Evolutionary conservation across 2,113 vertebrate species (phyloP).

Genomic region (mouse (Mus musculus)): GRCm39 chr11:78354001-78354500

Average conservation of each 20-base stretch:
- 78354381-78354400: not conserved
- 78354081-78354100: not conserved
- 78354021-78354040: not conserved
- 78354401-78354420: not conserved
- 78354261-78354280: not conserved
- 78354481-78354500: not conserved
- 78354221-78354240: not conserved
- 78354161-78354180: not conserved
- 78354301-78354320: no score
- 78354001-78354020: not conserved
- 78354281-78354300: not conserved
- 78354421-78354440: not conserved
- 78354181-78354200: not conserved
- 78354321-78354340: not conserved
- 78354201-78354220: slow-evolving; percentile 36
- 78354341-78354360: not conserved
- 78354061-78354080: no score
- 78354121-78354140: not conserved
- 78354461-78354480: not conserved
- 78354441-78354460: no score
- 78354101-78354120: not conserved
- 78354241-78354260: not conserved
- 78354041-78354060: not conserved
- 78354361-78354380: not conserved
- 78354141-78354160: not conserved